A percentile compares a stretch with the other conserved stretches of the same genome.
These are phyloP conservation scores for Drosophila lacertosa DNA, from an alignment of 1,140 invertebrate genomes.

Conservation along the genomic window DNA sequence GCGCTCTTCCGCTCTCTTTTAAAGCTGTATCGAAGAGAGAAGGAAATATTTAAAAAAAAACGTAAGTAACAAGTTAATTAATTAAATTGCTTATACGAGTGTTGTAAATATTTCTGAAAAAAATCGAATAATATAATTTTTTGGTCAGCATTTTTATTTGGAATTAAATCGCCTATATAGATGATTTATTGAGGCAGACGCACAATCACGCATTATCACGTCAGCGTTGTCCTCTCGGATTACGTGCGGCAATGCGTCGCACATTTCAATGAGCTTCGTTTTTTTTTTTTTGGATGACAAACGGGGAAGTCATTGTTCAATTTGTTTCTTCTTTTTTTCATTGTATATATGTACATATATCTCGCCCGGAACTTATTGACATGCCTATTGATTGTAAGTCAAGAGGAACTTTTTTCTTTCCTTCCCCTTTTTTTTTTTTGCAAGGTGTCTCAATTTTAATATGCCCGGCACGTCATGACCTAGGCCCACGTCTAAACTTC, in stretches of 20 bases:
- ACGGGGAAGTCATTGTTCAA: constrained; percentile 68
- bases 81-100: too few species aligned
- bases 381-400: constrained; percentile 49
- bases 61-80: too few species aligned
- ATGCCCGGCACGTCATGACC: constrained; percentile 13
- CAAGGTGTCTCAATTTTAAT: constrained; percentile 3
- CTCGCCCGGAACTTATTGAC: constrained; percentile 50
- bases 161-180: neutral
- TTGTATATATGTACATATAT: constrained; percentile 21
- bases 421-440: too few species aligned
- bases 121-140: too few species aligned
- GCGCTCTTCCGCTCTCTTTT: neutral
- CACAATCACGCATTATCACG: constrained; percentile 45
- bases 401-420: neutral
- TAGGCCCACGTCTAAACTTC: constrained; percentile 9
- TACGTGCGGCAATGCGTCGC: constrained; percentile 19
- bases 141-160: neutral
- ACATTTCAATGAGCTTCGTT: constrained; percentile 51
- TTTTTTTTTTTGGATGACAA: constrained; percentile 56
- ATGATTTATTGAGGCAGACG: constrained; percentile 33
- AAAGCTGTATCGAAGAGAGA: constrained; percentile 11
- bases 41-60: neutral
- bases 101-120: too few species aligned
- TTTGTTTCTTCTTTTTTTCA: too few species aligned
- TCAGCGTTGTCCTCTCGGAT: constrained; percentile 44